Conservation (phyloP, 2,888 invertebrate genomes). For the Scotopteryx bipunctaria region DNA sequence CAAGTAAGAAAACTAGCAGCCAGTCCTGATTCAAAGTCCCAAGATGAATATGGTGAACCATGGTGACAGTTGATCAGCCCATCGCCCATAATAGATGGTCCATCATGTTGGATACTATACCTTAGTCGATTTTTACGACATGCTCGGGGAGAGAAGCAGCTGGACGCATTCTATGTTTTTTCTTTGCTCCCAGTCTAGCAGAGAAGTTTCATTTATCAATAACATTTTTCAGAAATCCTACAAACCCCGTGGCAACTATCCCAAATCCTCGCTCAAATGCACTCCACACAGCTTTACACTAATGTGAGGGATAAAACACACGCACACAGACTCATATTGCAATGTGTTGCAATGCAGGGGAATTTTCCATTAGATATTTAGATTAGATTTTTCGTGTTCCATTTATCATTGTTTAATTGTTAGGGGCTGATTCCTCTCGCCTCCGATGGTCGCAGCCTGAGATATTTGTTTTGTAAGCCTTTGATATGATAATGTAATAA, state of each 20-base stretch:
- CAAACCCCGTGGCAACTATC: slow-evolving; percentile 5
- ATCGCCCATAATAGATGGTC: no score
- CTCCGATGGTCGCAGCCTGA: slow-evolving; percentile 58
- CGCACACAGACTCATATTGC: slow-evolving; percentile 38
- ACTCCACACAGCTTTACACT: slow-evolving; percentile 15
- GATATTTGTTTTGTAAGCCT: slow-evolving; percentile 68
- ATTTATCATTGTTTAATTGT: slow-evolving; percentile 81
- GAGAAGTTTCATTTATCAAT: no score
- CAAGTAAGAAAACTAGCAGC: no score
- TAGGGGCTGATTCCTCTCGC: slow-evolving; percentile 57
- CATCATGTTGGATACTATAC: no score
- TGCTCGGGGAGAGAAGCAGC: no score
- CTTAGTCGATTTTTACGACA: no score
- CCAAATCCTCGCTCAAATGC: slow-evolving; percentile 18
- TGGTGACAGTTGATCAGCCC: no score
- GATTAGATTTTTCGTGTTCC: slow-evolving; percentile 81
- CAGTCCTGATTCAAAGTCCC: no score
- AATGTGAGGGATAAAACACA: slow-evolving; percentile 18
- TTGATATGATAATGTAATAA: slow-evolving; percentile 79
- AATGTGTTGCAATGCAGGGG: slow-evolving; percentile 63
- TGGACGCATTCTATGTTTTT: no score
- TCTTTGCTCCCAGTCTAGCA: no score
- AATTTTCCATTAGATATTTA: slow-evolving; percentile 82
- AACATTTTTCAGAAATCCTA: no score
- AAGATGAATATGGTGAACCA: no score